A percentile compares a stretch with the other conserved stretches of the same genome.
Evolutionary conservation across 2,888 invertebrate genomes (phyloP).

Genomic region (Pachydiplax longipennis): DNA sequence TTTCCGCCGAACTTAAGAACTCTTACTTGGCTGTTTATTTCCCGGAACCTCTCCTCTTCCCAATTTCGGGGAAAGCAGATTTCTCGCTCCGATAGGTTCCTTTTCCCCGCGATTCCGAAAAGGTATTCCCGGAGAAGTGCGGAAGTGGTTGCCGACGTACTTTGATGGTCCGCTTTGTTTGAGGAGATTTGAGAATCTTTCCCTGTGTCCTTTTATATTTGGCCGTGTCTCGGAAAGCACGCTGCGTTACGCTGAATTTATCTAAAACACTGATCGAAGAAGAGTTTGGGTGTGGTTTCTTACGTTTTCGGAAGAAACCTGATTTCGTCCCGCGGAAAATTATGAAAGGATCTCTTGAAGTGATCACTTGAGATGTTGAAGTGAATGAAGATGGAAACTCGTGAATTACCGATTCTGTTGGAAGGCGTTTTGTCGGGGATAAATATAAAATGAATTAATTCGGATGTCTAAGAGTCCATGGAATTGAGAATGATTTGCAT

Average conservation of each 20-base stretch:
- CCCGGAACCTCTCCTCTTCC: neutral
- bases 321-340: too few relatives aligned
- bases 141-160: neutral
- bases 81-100: neutral
- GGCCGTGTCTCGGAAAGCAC: neutral
- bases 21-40: neutral
- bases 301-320: too few relatives aligned
- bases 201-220: neutral
- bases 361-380: too few relatives aligned
- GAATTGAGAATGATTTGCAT: too few relatives aligned
- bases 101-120: neutral
- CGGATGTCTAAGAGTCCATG: too few relatives aligned
- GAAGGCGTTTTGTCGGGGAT: too few relatives aligned
- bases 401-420: too few relatives aligned
- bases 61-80: neutral
- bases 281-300: neutral
- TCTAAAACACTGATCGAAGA: neutral
- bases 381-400: too few relatives aligned
- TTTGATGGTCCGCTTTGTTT: neutral
- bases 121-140: neutral
- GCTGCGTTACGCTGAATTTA: too few relatives aligned
- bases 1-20: neutral
- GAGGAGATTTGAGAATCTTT: neutral
- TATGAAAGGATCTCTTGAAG: too few relatives aligned
- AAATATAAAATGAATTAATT: too few relatives aligned